These are phyloP conservation scores for Forficula auricularia DNA, from an alignment of 1,140 invertebrate genomes.

Conservation along the genomic window DNA sequence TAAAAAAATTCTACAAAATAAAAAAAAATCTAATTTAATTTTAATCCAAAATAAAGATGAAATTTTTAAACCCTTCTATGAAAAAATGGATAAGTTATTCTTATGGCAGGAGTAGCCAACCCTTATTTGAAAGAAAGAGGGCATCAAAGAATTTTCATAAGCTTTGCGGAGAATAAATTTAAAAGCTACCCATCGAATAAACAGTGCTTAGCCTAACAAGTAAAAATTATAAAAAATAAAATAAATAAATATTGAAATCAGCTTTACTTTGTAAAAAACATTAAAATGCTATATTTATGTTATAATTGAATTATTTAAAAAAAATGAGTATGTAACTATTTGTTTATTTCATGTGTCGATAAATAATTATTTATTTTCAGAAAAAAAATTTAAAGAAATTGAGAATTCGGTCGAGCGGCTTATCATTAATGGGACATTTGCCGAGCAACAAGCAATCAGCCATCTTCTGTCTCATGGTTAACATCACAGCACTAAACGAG, in stretches of 20 bases:
- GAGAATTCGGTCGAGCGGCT: too few relatives aligned
- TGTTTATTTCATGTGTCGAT: too few relatives aligned
- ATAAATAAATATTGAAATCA: constrained; percentile 2
- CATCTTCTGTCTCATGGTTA: too few relatives aligned
- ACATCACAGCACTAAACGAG: too few relatives aligned
- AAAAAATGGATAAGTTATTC: constrained; percentile 2
- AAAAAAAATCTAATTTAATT: constrained; percentile 12
- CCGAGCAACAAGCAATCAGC: too few relatives aligned
- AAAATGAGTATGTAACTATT: neutral
- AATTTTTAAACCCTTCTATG: constrained; percentile 1
- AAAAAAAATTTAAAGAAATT: too few relatives aligned
- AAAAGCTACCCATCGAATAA: constrained; percentile 17
- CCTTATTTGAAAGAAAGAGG: constrained; percentile 12
- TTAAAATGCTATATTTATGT: constrained; percentile 6
- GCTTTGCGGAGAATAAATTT: too few relatives aligned
- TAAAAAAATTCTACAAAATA: constrained; percentile 7
- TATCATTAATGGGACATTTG: too few relatives aligned
- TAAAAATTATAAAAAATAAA: constrained; percentile 10
- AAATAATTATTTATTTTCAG: too few relatives aligned
- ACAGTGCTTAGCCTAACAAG: constrained; percentile 20
- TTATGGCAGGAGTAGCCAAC: constrained; percentile 13
- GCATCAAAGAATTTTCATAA: constrained; percentile 13
- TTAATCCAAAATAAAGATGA: constrained; percentile 7
- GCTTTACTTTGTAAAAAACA: constrained; percentile 10
- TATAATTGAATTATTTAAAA: constrained; percentile 3